Percentiles rank a stretch among this genome's conserved stretches.
phyloP scores from a whole-genome alignment of 1,140 invertebrate genomes.

The Phymastichus coffea region DNA sequence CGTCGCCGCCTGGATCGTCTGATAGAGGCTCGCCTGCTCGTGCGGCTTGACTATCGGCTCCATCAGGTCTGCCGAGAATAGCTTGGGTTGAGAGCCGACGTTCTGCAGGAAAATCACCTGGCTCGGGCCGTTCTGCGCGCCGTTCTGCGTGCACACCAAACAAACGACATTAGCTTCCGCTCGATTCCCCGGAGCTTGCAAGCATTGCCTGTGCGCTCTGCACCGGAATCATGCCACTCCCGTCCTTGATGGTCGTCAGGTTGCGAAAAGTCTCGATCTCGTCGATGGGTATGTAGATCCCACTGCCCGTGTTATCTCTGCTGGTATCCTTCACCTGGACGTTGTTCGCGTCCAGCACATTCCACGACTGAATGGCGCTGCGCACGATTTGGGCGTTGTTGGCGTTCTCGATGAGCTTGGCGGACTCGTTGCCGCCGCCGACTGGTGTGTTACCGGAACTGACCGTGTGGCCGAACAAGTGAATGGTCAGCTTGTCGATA shows the following conservation, averaged over 20 bases:
- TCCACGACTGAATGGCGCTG: constrained; percentile 35
- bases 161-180: too few species aligned
- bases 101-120: constrained; percentile 35
- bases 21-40: not conserved
- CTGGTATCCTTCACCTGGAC: not conserved
- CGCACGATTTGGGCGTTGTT: constrained; percentile 11
- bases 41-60: not conserved
- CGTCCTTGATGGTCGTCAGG: constrained; percentile 9
- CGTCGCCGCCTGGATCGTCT: too few species aligned
- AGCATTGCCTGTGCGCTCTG: not conserved
- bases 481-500: constrained; percentile 82
- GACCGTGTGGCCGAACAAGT: constrained; percentile 72
- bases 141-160: not conserved
- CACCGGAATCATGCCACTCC: not conserved
- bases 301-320: not conserved
- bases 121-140: not conserved
- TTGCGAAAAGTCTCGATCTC: constrained; percentile 16
- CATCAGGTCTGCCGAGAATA: not conserved
- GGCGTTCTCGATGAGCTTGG: constrained; percentile 27
- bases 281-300: constrained; percentile 23
- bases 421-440: not conserved
- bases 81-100: not conserved
- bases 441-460: not conserved
- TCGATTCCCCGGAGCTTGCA: too few species aligned
- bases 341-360: not conserved